Conservation (phyloP, 2,113 vertebrate species). For the Platichthys flesus region DNA sequence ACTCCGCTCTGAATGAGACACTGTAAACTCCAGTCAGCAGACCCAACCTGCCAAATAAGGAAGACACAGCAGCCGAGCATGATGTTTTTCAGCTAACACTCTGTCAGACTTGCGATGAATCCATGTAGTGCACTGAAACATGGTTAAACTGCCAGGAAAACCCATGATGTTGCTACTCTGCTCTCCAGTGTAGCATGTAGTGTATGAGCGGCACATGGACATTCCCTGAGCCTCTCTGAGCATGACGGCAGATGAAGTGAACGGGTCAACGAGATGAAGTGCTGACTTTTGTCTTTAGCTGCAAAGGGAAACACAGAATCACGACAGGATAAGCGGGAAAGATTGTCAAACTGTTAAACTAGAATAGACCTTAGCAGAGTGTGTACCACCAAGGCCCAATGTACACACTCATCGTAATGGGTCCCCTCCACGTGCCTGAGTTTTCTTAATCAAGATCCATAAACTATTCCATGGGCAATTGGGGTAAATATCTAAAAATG, state of each 20-base stretch:
- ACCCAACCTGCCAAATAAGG: conserved; percentile 48
- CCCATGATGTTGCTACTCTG: conserved; percentile 42
- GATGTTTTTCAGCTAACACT: conserved; percentile 43
- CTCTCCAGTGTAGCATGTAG: conserved; percentile 50
- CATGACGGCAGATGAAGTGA: conserved; percentile 44
- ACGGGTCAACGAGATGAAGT: not conserved
- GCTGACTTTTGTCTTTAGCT: no score
- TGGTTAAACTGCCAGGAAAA: conserved; percentile 35
- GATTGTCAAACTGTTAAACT: conserved; percentile 6
- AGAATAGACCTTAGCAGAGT: not conserved
- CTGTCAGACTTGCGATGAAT: conserved; percentile 1
- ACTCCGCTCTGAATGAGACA: conserved; percentile 11
- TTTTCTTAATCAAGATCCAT: no score
- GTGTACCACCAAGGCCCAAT: no score
- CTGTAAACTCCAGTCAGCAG: not conserved
- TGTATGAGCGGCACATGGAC: conserved; percentile 31
- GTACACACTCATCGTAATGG: no score
- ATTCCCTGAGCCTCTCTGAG: conserved; percentile 54
- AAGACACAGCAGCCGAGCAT: conserved; percentile 29
- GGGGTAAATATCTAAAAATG: no score
- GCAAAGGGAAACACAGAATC: no score
- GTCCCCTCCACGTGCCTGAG: no score
- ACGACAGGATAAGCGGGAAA: no score
- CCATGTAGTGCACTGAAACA: conserved; percentile 14
- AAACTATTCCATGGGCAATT: no score